Evolutionary conservation across 64 coral and sea anemone species (phyloP).

Genomic region (Cladopsammia gracilis): DNA sequence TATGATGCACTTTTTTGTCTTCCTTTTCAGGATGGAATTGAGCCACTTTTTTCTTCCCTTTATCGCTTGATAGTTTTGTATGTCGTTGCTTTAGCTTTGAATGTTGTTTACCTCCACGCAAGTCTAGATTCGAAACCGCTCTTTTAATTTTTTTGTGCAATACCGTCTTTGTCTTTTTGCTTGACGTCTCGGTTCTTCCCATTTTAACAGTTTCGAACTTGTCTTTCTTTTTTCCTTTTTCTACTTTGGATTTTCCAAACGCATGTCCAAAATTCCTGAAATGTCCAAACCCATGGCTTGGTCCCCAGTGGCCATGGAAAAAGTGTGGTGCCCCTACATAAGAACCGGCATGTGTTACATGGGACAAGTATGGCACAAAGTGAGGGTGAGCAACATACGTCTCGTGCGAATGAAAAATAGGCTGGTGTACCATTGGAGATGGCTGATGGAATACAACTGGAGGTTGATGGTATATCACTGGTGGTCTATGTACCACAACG

Average conservation of each 20-base stretch:
- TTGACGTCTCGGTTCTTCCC: not conserved
- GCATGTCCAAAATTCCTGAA: constrained; percentile 23
- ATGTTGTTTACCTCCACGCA: not conserved
- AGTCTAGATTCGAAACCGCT: not conserved
- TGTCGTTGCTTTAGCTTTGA: not conserved
- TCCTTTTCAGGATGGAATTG: constrained; percentile 24
- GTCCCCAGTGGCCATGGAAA: constrained; percentile 52
- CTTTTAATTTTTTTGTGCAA: constrained; percentile 3
- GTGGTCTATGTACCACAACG: constrained; percentile 74
- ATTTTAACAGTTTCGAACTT: not conserved
- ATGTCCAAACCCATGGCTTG: constrained; percentile 37
- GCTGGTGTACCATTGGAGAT: constrained; percentile 79
- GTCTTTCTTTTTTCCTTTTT: not conserved
- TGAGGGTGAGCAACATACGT: constrained; percentile 68
- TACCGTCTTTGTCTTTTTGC: not conserved
- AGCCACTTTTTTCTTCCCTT: not conserved
- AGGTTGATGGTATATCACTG: constrained; percentile 82
- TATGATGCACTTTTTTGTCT: constrained; percentile 25
- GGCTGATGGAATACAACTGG: constrained; percentile 84
- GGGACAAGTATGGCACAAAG: constrained; percentile 59
- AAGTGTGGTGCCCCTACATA: constrained; percentile 74
- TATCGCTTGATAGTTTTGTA: not conserved
- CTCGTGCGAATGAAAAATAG: constrained; percentile 75
- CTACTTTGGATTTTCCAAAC: constrained; percentile 73
- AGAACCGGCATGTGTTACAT: constrained; percentile 54